Evolutionary conservation across 2,888 invertebrate genomes (phyloP).

Genomic region (Julus scanicus): DNA sequence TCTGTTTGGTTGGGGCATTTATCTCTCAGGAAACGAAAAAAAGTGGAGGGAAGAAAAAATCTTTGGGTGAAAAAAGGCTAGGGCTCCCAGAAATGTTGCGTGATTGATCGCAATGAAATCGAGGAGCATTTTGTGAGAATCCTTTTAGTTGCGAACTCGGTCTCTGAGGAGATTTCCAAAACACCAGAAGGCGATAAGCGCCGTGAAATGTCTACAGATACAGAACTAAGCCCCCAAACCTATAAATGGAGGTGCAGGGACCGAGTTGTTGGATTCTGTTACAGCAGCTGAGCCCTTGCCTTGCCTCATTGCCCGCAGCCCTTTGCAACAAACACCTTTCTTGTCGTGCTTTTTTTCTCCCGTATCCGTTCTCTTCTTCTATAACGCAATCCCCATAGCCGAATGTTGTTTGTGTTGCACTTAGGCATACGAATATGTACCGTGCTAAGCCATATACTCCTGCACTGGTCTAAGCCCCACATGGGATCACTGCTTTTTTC

Average conservation of each 20-base stretch:
- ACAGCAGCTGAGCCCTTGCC: slow-evolving; percentile 16
- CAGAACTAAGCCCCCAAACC: not conserved
- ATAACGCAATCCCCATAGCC: not conserved
- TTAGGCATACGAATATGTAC: not conserved
- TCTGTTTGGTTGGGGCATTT: slow-evolving; percentile 36
- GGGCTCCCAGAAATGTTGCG: not conserved
- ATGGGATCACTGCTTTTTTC: not conserved
- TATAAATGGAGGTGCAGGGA: slow-evolving; percentile 7
- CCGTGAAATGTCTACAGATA: slow-evolving; percentile 42
- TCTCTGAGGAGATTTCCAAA: slow-evolving; percentile 34
- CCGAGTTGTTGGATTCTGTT: not conserved
- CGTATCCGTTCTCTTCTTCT: not conserved
- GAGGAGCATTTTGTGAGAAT: slow-evolving; percentile 23
- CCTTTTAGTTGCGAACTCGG: slow-evolving; percentile 30
- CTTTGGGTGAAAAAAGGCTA: not conserved
- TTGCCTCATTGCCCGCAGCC: slow-evolving; percentile 23
- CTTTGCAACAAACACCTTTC: slow-evolving; percentile 22
- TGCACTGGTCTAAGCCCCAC: not conserved
- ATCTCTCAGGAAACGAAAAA: not conserved
- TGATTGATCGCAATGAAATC: slow-evolving; percentile 42
- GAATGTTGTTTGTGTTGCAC: slow-evolving; percentile 24
- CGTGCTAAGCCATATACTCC: not conserved
- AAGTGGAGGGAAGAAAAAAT: not conserved
- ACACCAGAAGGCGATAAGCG: slow-evolving; percentile 39
- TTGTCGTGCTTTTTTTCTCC: not conserved